Evolutionary conservation across 2,888 invertebrate genomes (phyloP), one percentile per base, ranked within the genome.

Genomic region (Chouioia cunea): DNA sequence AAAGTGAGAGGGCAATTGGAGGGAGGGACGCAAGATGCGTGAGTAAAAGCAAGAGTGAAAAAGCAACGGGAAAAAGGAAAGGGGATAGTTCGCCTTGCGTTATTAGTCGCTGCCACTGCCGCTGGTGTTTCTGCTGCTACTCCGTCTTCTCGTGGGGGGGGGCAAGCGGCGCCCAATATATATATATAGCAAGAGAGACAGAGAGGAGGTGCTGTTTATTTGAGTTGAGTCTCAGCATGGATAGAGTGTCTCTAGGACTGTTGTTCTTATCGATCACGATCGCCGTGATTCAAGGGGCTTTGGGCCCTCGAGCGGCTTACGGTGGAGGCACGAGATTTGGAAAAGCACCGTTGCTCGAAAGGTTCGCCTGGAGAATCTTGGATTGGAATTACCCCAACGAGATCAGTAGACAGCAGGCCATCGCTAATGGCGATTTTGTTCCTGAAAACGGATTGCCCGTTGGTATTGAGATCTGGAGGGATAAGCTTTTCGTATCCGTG

Each of bases 401-500:
- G 20, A 86, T 87, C 60, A 86, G 89, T 10, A 89, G 91, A 78
- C 88, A 90, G 75, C 88, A 90, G 73, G 93, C 93, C 0, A 84
- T 93, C 10, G 82, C 88, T 48, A 89, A 88, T 0, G 91, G 91
- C 4, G 90, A 90, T 57, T 91, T 91, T 76, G 89, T 92, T 12
- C 93, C 93, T 0, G 92, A 93, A 80, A 95, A 95, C 81, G 93
- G 90, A 63, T 86, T 94, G 1, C 94, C 95, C 0, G 93, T 94
- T 0, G 95, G 95, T 20, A 90, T 95, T 36, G 95, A 95, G 83
- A 87, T 93, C 71, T 94, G 92, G 91, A 89, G 88, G 73, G 91
- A 93, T 81, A 94, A 93, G 77, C 87, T 95, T n/a, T 95, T 95
- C 82, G 90, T 95, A 23, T 91, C 91, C 12, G 92, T 95, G 2